These are phyloP conservation scores for Thera obeliscata DNA, from an alignment of 2,888 invertebrate genomes.

Conservation along the genomic window DNA sequence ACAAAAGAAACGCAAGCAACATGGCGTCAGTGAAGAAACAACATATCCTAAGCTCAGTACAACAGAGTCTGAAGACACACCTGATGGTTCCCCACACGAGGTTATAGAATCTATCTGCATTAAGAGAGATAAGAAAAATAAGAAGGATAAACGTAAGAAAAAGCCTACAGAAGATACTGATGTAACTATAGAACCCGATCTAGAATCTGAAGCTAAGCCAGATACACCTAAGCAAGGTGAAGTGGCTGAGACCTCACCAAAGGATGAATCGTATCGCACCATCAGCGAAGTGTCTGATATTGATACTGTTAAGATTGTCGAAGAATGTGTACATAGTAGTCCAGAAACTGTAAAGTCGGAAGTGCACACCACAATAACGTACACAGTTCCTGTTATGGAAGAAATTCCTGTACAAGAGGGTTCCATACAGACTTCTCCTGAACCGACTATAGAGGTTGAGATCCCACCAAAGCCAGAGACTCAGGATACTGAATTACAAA, in stretches of 20 bases:
- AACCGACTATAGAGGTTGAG: conserved; percentile 69
- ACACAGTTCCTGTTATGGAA: conserved; percentile 85
- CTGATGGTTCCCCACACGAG: conserved; percentile 61
- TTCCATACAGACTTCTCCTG: conserved; percentile 85
- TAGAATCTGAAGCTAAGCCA: conserved; percentile 54
- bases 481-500: conserved; percentile 77
- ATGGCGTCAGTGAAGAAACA: conserved; percentile 71
- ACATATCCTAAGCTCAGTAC: conserved; percentile 69
- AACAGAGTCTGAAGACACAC: conserved; percentile 70
- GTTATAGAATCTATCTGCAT: conserved; percentile 52
- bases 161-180: conserved; percentile 67
- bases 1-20: conserved; percentile 73
- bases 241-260: conserved; percentile 78
- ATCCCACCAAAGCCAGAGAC: conserved; percentile 61
- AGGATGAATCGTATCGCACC: conserved; percentile 85
- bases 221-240: conserved; percentile 80
- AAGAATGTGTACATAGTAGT: conserved; percentile 85
- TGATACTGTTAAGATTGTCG: conserved; percentile 86
- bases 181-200: conserved; percentile 45
- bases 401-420: conserved; percentile 83
- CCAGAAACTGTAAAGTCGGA: conserved; percentile 74
- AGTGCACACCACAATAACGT: conserved; percentile 82
- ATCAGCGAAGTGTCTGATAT: conserved; percentile 85
- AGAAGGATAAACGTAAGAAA: conserved; percentile 72
- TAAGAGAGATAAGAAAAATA: conserved; percentile 68